Base-by-base conservation (phyloP, 2,113 vertebrate species). In the Galemys pyrenaicus region DNA sequence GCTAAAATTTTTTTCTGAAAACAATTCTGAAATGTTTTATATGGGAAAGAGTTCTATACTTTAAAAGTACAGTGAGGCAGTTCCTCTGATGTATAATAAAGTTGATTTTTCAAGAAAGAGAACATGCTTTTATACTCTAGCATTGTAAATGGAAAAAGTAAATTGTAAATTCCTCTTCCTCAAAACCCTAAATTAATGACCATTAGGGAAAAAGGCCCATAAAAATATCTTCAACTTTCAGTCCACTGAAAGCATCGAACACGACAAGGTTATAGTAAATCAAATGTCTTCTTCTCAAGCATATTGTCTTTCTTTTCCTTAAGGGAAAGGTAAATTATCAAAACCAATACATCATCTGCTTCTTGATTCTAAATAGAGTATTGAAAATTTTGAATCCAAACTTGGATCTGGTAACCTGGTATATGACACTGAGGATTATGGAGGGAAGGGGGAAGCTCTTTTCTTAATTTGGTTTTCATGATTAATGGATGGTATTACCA, bases 141-240 rank as follows among this genome's bases (percentile, higher is more conserved):
- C 49, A 82, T 28, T 56, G 24, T 81, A 95, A 83, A 95, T 24
- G 39, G 56, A 89, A 95, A 83, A 20, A 92, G 56, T 30, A 75
- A 79, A 3, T 65, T 89, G 11, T 74, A 84, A 95, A 92, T 88
- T 88, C 75, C 39, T 94, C 60, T 71, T 87, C 54, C 70, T 96
- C 70, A 84, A 84, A 95, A 68, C 15, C 90, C 58, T 56, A 90
- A 94, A 92, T 85, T 80, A 88, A 94, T 91, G 85, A 65, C 24
- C 28, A 58, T 77, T 49, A 89, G 62, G 32, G 49, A 17, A 94
- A 90, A 96, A 87, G 30, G 46, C 65, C 87, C n/a, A 91, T 17
- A 67, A 92, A 56, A 82, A 54, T 10, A 75, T 65, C 74, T 79
- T 71, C 80, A 81, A 92, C 26, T 37, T 81, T 37, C 56, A 87